Evolutionary conservation across 1,140 invertebrate species (phyloP).

Genomic region (Diachasma alloeum): DNA sequence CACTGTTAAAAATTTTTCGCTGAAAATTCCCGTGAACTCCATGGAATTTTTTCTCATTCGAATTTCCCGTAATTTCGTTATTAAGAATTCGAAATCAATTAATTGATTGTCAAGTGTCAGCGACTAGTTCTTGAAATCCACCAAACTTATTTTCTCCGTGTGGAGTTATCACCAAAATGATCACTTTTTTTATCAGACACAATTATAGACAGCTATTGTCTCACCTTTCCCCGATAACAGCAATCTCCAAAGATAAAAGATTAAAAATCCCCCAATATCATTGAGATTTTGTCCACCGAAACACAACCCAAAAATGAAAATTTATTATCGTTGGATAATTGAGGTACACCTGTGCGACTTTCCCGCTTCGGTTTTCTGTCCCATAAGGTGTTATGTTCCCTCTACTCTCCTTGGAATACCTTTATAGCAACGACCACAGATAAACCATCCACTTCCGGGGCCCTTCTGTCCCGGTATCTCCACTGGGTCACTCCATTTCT

Average conservation of each 20-base stretch:
- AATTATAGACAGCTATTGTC: neutral
- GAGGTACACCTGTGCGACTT: conserved; percentile 49
- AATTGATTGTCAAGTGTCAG: no score
- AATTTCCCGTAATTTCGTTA: no score
- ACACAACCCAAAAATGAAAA: conserved; percentile 31
- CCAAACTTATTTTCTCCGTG: no score
- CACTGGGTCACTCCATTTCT: neutral
- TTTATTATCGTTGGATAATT: conserved; percentile 58
- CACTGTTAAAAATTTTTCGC: no score
- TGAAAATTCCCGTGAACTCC: no score
- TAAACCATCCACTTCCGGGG: conserved; percentile 39
- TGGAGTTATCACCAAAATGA: no score
- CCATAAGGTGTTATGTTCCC: conserved; percentile 1
- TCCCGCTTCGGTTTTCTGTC: neutral
- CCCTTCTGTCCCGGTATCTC: neutral
- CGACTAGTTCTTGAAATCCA: no score
- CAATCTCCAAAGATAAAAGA: neutral
- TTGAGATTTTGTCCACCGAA: neutral
- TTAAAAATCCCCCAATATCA: neutral
- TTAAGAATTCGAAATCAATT: no score
- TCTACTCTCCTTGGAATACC: neutral
- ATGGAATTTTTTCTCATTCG: no score
- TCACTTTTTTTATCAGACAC: neutral
- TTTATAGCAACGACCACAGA: conserved; percentile 19
- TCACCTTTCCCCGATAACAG: neutral